Evolutionary conservation across 2,797 vertebrate genomes (phyloP).

Genomic region (Gadopsis bispinosus): DNA sequence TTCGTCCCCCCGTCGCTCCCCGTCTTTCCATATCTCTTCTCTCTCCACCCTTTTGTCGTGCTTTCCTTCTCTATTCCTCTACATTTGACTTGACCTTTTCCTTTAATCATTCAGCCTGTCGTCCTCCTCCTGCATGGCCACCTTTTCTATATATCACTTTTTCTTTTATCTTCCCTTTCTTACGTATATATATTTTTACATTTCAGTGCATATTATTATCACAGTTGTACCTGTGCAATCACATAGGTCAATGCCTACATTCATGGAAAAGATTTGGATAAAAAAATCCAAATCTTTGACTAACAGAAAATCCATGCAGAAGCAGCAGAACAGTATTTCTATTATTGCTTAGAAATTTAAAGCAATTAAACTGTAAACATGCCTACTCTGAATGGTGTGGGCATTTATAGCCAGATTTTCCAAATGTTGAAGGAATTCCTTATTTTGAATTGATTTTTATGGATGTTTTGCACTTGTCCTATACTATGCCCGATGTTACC

Average conservation of each 20-base stretch:
- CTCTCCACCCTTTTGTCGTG: constrained; percentile 32
- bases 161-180: not conserved
- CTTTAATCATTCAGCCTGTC: constrained; percentile 17
- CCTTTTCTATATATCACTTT: not conserved
- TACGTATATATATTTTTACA: not conserved
- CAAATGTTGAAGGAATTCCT: not conserved
- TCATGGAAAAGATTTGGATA: not conserved
- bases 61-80: constrained; percentile 26
- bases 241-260: not conserved
- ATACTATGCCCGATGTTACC: not conserved
- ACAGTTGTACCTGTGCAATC: not conserved
- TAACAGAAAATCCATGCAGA: not conserved
- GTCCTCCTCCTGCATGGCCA: not conserved
- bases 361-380: not conserved
- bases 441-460: not conserved
- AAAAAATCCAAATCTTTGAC: not conserved
- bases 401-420: not conserved
- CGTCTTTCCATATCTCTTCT: constrained; percentile 49
- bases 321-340: not conserved
- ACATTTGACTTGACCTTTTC: constrained; percentile 47
- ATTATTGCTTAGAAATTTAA: not conserved
- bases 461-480: not conserved
- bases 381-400: not conserved
- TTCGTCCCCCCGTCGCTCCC: constrained; percentile 38
- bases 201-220: not conserved